Evolutionary conservation across 2,888 invertebrate genomes (phyloP).

Genomic region (Synanthedon andrenaeformis): DNA sequence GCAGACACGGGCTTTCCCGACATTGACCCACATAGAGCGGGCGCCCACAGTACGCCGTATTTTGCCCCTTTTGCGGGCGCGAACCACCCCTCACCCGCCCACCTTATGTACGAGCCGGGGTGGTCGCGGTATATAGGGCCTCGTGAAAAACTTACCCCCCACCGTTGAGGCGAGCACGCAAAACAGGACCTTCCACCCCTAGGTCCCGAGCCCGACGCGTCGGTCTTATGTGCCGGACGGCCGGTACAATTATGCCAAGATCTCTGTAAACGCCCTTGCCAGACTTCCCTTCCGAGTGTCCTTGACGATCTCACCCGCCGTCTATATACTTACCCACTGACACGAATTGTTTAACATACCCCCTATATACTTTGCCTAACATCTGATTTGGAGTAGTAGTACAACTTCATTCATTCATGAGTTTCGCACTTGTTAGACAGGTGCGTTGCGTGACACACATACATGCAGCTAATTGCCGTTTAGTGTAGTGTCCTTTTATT

Average conservation of each 20-base stretch:
- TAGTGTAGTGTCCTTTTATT: too few relatives aligned
- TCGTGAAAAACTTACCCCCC: conserved; percentile 70
- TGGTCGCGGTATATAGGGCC: conserved; percentile 70
- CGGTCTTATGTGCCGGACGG: conserved; percentile 43
- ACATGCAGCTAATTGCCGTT: too few relatives aligned
- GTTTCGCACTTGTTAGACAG: not conserved
- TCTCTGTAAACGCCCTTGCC: conserved; percentile 34
- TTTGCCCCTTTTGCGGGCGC: conserved; percentile 72
- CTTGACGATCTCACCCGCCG: conserved; percentile 43
- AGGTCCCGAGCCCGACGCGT: conserved; percentile 51
- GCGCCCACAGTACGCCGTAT: conserved; percentile 71
- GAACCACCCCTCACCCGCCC: conserved; percentile 65
- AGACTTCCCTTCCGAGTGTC: conserved; percentile 39
- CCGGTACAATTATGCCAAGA: conserved; percentile 26
- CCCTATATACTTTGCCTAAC: conserved; percentile 2
- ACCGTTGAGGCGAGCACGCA: conserved; percentile 61
- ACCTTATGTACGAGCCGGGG: conserved; percentile 69
- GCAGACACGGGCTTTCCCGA: conserved; percentile 72
- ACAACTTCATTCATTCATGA: conserved; percentile 14
- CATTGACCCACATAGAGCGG: conserved; percentile 72
- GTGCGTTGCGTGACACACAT: not conserved
- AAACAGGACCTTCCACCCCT: conserved; percentile 66
- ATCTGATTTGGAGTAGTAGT: conserved; percentile 5
- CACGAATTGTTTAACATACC: conserved; percentile 16
- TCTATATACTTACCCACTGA: conserved; percentile 40